Evolutionary conservation across 1,140 invertebrate species (phyloP).

Genomic region (Drosophila dunni): DNA sequence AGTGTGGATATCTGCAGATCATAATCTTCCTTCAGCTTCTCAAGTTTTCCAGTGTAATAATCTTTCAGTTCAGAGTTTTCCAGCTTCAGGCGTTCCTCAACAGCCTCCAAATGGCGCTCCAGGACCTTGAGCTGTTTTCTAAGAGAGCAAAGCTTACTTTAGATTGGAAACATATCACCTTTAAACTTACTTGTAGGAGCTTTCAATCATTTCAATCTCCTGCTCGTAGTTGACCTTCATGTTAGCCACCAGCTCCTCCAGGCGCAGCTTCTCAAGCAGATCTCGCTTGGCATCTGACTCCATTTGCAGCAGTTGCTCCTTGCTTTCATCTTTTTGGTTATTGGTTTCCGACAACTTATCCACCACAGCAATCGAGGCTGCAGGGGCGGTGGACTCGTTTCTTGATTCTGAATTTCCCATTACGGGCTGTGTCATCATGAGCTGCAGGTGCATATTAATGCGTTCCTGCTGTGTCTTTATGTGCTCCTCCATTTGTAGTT

Average conservation of each 20-base stretch:
- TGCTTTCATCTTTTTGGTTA: conserved; percentile 8
- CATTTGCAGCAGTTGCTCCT: conserved; percentile 59
- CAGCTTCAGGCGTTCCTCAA: conserved; percentile 84
- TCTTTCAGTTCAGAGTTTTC: conserved; percentile 79
- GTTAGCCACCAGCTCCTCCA: conserved; percentile 80
- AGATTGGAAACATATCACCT: background rate
- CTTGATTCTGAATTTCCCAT: background rate
- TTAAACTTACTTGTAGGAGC: conserved; percentile 85
- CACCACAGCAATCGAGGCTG: background rate
- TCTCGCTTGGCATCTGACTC: conserved; percentile 83
- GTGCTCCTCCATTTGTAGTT: conserved; percentile 85
- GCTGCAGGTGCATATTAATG: conserved; percentile 86
- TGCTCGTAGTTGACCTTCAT: conserved; percentile 84
- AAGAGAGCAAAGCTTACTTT: background rate
- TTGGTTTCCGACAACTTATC: background rate
- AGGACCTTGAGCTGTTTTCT: conserved; percentile 85
- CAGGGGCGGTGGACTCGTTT: background rate
- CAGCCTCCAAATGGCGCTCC: conserved; percentile 82
- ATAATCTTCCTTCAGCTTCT: conserved; percentile 79
- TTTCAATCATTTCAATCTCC: conserved; percentile 85
- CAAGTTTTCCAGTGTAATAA: conserved; percentile 78
- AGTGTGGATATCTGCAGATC: conserved; percentile 80
- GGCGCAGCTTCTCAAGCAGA: conserved; percentile 83
- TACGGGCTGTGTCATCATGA: conserved; percentile 84
- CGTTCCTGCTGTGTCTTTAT: conserved; percentile 85